Evolutionary conservation across 2,113 vertebrate genomes (phyloP).

Genomic region (Cinclus cinclus): DNA sequence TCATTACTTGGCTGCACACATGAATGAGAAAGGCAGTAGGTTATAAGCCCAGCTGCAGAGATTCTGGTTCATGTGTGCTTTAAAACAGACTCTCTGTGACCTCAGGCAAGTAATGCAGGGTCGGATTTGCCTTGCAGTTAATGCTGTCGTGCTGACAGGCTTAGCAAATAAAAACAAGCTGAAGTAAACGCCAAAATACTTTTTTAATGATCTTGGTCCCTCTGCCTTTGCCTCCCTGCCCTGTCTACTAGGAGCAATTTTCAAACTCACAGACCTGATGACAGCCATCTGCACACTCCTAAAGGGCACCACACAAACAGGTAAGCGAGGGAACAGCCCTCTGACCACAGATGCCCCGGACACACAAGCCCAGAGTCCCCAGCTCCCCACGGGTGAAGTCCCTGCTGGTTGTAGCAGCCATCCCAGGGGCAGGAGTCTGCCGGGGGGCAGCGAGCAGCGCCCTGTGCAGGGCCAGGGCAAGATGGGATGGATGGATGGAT

Average conservation of each 20-base stretch:
- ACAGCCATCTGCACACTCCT: not conserved
- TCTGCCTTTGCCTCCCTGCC: not conserved
- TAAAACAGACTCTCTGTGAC: not conserved
- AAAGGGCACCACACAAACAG: not conserved
- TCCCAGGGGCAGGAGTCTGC: not conserved
- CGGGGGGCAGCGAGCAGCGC: not conserved
- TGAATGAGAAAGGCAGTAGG: not conserved
- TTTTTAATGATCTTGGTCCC: conserved; percentile 4
- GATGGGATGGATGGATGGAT: not conserved
- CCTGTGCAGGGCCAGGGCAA: not conserved
- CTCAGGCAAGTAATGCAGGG: not conserved
- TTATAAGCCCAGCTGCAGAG: not conserved
- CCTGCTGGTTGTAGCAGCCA: not conserved
- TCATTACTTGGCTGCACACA: not conserved
- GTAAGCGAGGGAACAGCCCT: not conserved
- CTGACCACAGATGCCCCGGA: not conserved
- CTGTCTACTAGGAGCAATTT: not conserved
- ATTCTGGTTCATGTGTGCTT: not conserved
- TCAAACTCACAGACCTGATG: not conserved
- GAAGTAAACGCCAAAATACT: conserved; percentile 18
- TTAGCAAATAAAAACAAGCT: conserved; percentile 35
- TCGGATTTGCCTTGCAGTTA: not conserved
- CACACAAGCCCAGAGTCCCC: not conserved
- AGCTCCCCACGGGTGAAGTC: not conserved
- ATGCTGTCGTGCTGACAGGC: not conserved